phyloP scores from a whole-genome alignment of 2,888 invertebrate genomes.

The Catocala fraxini region DNA sequence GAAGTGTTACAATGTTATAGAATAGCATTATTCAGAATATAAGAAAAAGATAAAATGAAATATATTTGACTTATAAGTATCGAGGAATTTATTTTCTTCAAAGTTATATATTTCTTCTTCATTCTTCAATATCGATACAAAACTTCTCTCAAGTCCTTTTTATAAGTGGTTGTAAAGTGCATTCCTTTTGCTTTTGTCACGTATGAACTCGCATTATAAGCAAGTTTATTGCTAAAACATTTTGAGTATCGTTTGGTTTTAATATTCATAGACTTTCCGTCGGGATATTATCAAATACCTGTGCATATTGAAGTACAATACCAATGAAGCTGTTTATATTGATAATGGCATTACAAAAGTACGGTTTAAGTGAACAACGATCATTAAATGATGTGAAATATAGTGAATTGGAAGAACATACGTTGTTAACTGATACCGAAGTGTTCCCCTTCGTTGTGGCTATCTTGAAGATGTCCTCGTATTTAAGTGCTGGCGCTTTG shows the following conservation, averaged over 20 bases:
- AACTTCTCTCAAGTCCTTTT: no score
- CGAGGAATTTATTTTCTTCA: no score
- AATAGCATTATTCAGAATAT: no score
- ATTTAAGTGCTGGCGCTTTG: constrained; percentile 72
- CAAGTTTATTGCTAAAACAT: no score
- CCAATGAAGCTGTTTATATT: neutral
- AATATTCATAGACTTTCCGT: neutral
- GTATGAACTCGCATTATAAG: no score
- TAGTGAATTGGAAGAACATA: constrained; percentile 58
- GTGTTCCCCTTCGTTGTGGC: constrained; percentile 74
- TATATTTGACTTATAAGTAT: no score
- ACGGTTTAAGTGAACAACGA: neutral
- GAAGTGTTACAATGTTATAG: no score
- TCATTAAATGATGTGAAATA: constrained; percentile 24
- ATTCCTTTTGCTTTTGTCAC: no score
- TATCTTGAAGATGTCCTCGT: constrained; percentile 65
- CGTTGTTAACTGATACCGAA: constrained; percentile 58
- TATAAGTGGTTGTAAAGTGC: no score
- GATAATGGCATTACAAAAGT: constrained; percentile 1
- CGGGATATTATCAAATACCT: neutral
- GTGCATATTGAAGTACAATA: neutral
- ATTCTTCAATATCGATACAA: no score
- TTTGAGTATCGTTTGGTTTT: neutral
- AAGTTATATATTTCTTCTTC: no score
- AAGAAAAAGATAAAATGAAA: no score